Evolutionary conservation across 2,113 vertebrate genomes (phyloP).

Genomic region (Cyanoderma ruficeps): DNA sequence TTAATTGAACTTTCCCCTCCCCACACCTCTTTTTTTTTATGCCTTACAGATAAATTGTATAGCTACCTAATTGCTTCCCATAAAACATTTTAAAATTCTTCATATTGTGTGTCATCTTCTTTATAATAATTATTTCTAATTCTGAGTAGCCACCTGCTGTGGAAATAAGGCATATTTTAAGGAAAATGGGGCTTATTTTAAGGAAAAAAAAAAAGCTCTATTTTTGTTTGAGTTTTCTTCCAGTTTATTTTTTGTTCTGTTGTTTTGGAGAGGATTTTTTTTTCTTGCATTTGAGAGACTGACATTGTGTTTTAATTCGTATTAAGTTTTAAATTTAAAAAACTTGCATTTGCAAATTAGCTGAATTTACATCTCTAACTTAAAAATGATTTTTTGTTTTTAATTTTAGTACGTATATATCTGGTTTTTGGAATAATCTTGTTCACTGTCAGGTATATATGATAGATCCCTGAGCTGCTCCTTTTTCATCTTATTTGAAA

Average conservation of each 20-base stretch:
- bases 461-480: background rate
- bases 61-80: background rate
- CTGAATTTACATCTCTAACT: background rate
- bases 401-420: background rate
- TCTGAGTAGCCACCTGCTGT: background rate
- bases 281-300: background rate
- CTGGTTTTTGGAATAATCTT: background rate
- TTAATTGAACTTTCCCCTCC: background rate
- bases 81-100: background rate
- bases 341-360: background rate
- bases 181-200: background rate
- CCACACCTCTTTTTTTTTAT: background rate
- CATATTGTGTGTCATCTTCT: background rate
- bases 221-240: background rate
- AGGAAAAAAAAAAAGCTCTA: background rate
- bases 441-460: background rate
- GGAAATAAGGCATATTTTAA: background rate
- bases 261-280: background rate
- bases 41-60: background rate
- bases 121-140: background rate
- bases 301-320: background rate
- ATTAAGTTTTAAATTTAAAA: background rate
- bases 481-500: background rate
- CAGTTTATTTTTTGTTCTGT: background rate
- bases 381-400: background rate